Base-by-base conservation (phyloP, 92 coral and sea anemone species). In the Siderastrea siderea region DNA sequence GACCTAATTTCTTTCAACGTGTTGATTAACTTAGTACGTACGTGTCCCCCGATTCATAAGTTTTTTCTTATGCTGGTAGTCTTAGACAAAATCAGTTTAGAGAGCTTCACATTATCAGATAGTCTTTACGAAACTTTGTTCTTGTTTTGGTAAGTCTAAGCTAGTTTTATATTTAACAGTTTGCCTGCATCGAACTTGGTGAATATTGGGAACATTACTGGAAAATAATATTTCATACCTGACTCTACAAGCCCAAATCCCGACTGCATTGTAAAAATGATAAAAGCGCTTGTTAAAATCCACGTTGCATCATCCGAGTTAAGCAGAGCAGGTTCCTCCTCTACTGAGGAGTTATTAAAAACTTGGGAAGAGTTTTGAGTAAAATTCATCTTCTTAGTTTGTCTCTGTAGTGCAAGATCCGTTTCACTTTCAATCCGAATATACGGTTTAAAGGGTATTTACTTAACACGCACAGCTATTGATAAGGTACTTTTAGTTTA, bases 251-350 rank as follows among this genome's bases (percentile, higher is more conserved):
- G 94, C 47, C 99, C 99, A 84, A 96, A 96, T 9, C 99, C 99
- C 1, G 99, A 96, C 65, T 96, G 99, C 99, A 96, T 96, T 52
- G 99, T 96, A 77, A 96, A 96, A 55, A 96, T 96, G 16, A 96
- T 96, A 68, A 96, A 96, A 10, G 99, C 99, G 49, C 99, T 96
- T 16, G 99, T 96, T n/a, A 96, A 86, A 52, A 96, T 95, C 99
- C 99, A 96, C 3, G 99, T 96, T 1, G 99, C 99, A 69, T 96
- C 99, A 69, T 96, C 99, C 0, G 99, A 94, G 17, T 86, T 78
- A 17, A 96, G 51, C 47, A 4, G 47, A 4, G 2, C 82, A 12
- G 82, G 16, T 7, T 47, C 55, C 1, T 10, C 47, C 8, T 15
- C 16, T 1, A 55, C 11, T 7, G 6, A 64, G 3, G 64, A 50